Evolutionary conservation across 2,113 vertebrate species (phyloP).

Genomic region (Aegotheles bennettii): DNA sequence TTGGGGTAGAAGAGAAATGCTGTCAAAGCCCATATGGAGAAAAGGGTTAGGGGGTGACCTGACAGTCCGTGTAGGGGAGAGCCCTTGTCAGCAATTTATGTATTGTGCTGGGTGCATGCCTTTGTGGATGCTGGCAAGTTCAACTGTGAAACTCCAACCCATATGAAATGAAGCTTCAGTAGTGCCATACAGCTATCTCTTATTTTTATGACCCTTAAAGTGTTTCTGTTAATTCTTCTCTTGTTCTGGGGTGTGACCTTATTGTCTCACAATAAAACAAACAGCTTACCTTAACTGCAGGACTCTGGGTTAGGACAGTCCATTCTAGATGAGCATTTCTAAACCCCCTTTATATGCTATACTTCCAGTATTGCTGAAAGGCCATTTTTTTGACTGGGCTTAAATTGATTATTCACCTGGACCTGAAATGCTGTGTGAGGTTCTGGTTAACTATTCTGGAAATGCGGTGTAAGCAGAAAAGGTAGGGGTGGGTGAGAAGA

Average conservation of each 20-base stretch:
- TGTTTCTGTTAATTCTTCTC: neutral
- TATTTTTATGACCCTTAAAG: neutral
- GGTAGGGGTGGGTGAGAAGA: neutral
- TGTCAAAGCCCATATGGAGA: neutral
- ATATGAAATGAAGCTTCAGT: neutral
- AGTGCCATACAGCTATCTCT: neutral
- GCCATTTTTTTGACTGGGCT: neutral
- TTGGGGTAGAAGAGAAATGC: neutral
- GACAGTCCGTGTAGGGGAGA: accelerated
- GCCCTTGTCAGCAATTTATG: neutral
- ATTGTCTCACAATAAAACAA: neutral
- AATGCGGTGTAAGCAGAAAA: neutral
- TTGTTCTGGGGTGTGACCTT: neutral
- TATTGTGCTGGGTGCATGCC: accelerated
- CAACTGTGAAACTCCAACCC: neutral
- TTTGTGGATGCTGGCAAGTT: neutral
- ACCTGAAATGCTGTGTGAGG: neutral
- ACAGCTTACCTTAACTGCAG: neutral
- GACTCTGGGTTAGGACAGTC: neutral
- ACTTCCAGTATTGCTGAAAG: neutral
- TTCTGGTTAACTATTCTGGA: neutral
- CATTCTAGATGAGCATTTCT: neutral
- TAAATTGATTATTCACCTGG: neutral
- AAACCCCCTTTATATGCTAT: neutral
- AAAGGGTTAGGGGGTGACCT: neutral